Base-by-base conservation (phyloP, 1,140 invertebrate species). In the Aporrectodea caliginosa region DNA sequence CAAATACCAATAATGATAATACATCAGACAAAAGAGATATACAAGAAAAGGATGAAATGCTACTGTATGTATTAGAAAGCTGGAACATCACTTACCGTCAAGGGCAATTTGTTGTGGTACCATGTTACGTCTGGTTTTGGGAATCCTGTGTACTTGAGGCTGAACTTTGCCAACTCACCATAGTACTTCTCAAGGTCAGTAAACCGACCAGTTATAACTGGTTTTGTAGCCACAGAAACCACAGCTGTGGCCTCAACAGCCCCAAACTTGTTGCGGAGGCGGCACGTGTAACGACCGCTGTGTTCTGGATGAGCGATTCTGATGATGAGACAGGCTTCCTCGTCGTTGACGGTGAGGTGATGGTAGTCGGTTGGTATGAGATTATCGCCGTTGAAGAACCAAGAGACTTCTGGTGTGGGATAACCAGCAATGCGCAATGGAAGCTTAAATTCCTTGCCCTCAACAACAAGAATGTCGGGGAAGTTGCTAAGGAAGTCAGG, bases 381-480 rank as follows among this genome's bases (percentile, higher is more conserved):
- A 22, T 30, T 35, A 16, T 79, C 33, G 32, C 69, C 77, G 70
- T 79, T 70, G 68, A 32, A 74, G 43, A 35, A 34, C 81, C 85
- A 86, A 30, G 81, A 78, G 12, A 89, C 82, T 71, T 82, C 82
- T 35, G 86, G 86, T 30, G 83, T 82, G 14, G 89, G 89, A 78
- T 84, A 88, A 27, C 87, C 88, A 58, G 73, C 78, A 1, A 89
- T 84, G 73, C 86, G 84, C 43, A 82, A 81, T 81, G 85, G 84
- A 75, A 88, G 86, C 35, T 83, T 80, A 29, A 83, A 81, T 16
- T 82, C 30, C 35, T 78, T 68, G 32, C 78, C 70, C 58, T 78
- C 75, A 34, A 73, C 71, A 33, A 68, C 43, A 0, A 58, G n/a
- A 71, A 35, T n/a, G 34, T 81, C 80, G 12, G 31, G 22, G 12